Evolutionary conservation across 2,797 vertebrate species (phyloP).

Genomic region (Lepus oiostolus): DNA sequence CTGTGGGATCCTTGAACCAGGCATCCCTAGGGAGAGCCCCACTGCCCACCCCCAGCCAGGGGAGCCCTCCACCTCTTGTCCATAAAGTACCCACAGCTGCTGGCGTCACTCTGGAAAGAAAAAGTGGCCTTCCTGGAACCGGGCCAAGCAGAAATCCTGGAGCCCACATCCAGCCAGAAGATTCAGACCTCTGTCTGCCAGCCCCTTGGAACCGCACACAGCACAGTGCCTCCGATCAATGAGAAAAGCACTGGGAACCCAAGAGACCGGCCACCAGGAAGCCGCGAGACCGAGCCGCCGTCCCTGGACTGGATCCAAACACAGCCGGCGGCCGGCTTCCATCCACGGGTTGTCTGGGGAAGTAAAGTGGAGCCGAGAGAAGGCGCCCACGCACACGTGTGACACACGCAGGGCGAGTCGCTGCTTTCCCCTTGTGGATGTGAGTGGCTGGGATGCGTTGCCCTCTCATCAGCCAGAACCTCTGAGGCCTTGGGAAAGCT

Average conservation of each 20-base stretch:
- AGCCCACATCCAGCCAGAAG: not conserved
- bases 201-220: not conserved
- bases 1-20: fast-evolving
- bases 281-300: too few relatives aligned
- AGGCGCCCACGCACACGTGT: fast-evolving
- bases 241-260: not conserved
- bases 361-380: not conserved
- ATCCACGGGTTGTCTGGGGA: fast-evolving
- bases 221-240: fast-evolving
- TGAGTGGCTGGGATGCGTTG: fast-evolving
- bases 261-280: fast-evolving
- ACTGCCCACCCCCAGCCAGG: fast-evolving
- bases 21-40: too few relatives aligned
- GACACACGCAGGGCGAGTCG: fast-evolving
- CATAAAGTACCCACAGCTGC: not conserved
- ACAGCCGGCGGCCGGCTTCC: not conserved
- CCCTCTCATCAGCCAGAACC: not conserved
- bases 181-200: not conserved
- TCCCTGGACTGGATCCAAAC: fast-evolving
- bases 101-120: not conserved
- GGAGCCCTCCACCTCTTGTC: too few relatives aligned
- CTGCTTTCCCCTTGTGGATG: fast-evolving
- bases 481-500: not conserved
- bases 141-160: not conserved
- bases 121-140: not conserved